Evolutionary conservation across 2,113 vertebrate genomes (phyloP), one percentile per base, ranked within the genome.

Genomic region (Phaethon lepturus): DNA sequence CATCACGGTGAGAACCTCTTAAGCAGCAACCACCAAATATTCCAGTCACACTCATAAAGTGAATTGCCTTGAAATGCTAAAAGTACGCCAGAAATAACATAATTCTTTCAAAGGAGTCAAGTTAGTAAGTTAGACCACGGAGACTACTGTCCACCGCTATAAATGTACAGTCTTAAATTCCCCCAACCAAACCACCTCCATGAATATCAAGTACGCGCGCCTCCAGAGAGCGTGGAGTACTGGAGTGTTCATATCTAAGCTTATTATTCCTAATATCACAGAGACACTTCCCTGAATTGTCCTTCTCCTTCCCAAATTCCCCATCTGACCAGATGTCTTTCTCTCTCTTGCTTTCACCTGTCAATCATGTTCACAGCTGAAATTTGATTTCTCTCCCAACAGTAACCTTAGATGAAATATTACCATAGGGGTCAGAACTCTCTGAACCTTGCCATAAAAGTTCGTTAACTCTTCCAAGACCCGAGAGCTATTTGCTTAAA

Each of bases 261-360:
- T 97, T 97, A 97, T 98, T 98, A 98, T 98, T 97, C 96, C 96
- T 98, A 97, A 98, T 97, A 98, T 98, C 93, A 86, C 64, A 92
- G 90, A 93, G 92, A 90, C 93, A 96, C 91, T 98, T 98, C 89
- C 93, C 97, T 86, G 96, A 97, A 96, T 97, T 98, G 98, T 98
- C 98, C 97, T 98, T 98, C 98, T 98, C 97, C 98, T 99, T 97
- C 98, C 98, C 98, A 98, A 98, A 98, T 98, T 98, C 98, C 98
- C 98, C 98, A 97, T 97, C 97, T 98, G 97, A 97, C 92, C 97
- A 98, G 97, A 95, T 96, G 97, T 97, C 98, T 98, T 97, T 97
- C 96, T 98, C 93, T 97, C 89, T 93, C 93, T 96, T 89, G 94
- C 97, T 96, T 97, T 97, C 68, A 86, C 95, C 98, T 98, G 98